phyloP scores from a whole-genome alignment of 2,113 vertebrate genomes.

The Glareola pratincola region DNA sequence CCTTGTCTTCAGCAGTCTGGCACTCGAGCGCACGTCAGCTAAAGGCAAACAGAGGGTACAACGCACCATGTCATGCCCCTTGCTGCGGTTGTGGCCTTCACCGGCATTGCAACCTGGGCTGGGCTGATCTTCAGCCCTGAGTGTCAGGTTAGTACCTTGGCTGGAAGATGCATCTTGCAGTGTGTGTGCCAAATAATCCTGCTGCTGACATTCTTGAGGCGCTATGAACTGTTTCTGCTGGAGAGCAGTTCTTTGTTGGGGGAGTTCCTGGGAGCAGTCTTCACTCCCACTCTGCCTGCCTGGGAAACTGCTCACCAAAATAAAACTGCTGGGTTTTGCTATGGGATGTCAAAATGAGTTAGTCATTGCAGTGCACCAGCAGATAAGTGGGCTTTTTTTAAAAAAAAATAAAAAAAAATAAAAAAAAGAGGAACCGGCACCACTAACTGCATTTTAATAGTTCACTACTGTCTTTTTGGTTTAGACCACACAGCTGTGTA shows the following conservation, averaged over 20 bases:
- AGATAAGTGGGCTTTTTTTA: neutral
- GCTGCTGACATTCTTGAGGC: neutral
- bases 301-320: neutral
- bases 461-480: neutral
- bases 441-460: neutral
- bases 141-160: neutral
- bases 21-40: fast-evolving
- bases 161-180: neutral
- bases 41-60: neutral
- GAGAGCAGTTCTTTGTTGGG: neutral
- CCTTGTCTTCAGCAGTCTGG: neutral
- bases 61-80: neutral
- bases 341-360: neutral
- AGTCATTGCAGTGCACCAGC: neutral
- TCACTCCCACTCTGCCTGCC: neutral
- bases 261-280: neutral
- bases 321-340: neutral
- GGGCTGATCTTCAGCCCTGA: neutral
- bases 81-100: neutral
- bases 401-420: neutral
- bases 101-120: neutral
- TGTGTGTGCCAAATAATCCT: fast-evolving
- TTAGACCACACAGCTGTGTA: neutral
- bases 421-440: neutral
- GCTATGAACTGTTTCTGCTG: neutral